Percentiles rank a stretch among this genome's conserved stretches.
These are phyloP conservation scores for Brachionus koreanus DNA, from an alignment of 1,140 invertebrate genomes.

Conservation along the genomic window DNA sequence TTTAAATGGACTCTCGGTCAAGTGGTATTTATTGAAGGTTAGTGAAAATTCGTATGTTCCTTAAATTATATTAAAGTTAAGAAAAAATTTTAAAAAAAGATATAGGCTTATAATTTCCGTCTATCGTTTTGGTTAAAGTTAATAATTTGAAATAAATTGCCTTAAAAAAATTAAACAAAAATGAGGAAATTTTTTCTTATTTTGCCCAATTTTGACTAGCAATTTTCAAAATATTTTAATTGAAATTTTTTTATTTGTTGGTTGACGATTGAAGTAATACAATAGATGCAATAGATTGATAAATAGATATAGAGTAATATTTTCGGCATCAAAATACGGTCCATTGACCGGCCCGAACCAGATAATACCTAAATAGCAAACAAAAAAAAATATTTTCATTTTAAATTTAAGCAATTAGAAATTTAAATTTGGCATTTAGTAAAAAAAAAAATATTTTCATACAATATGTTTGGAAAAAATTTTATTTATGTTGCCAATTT, in stretches of 20 bases:
- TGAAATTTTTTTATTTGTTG: background rate
- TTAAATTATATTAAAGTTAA: constrained; percentile 5
- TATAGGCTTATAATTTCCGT: background rate
- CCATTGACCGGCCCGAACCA: background rate
- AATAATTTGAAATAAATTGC: constrained; percentile 3
- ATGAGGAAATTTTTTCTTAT: background rate
- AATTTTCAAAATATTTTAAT: constrained; percentile 6
- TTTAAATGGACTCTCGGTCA: constrained; percentile 31
- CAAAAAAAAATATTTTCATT: background rate
- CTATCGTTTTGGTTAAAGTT: background rate
- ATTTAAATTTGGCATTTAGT: background rate
- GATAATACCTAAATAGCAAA: background rate
- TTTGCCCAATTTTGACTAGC: background rate
- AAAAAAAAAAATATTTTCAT: background rate
- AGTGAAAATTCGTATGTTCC: constrained; percentile 31
- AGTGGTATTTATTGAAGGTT: constrained; percentile 31
- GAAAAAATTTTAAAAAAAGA: background rate
- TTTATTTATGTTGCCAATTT: background rate
- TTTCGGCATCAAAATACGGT: background rate
- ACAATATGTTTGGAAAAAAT: background rate
- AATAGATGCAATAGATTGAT: background rate
- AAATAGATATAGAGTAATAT: background rate
- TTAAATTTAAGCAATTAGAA: background rate
- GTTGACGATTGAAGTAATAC: background rate
- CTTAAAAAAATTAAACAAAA: background rate